Conservation (phyloP, 2,113 vertebrate species). For the Malaclemys terrapin region DNA sequence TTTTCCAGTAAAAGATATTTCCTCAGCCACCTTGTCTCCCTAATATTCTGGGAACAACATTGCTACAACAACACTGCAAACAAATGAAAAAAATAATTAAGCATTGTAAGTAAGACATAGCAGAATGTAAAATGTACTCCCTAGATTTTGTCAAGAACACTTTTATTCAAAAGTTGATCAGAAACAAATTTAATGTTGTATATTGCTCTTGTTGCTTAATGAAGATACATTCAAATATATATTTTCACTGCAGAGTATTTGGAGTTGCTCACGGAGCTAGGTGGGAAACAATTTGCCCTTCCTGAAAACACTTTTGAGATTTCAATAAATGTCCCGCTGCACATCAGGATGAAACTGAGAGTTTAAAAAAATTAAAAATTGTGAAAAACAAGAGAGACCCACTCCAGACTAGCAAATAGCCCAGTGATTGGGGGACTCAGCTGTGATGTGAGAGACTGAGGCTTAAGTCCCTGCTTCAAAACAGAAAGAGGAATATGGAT, state of each 20-base stretch:
- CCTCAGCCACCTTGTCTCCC: background rate
- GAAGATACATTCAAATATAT: background rate
- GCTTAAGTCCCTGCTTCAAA: background rate
- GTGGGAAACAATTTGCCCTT: background rate
- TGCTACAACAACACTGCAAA: background rate
- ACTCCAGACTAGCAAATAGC: background rate
- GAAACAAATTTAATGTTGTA: background rate
- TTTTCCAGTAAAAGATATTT: background rate
- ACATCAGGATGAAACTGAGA: background rate
- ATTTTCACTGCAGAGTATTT: background rate
- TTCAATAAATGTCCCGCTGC: background rate
- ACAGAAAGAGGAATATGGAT: background rate
- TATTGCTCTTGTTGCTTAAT: background rate
- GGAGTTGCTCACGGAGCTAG: background rate
- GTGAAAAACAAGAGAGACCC: background rate
- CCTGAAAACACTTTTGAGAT: background rate
- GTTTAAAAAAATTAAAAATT: too few relatives aligned
- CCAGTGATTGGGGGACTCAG: background rate
- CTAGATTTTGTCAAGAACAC: background rate
- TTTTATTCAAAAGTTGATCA: background rate
- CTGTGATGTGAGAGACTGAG: background rate
- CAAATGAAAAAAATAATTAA: background rate
- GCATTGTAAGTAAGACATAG: background rate
- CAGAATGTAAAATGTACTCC: background rate
- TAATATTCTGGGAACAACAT: background rate